phyloP scores from a whole-genome alignment of 2,888 invertebrate genomes.

The Ophonus ardosiacus region DNA sequence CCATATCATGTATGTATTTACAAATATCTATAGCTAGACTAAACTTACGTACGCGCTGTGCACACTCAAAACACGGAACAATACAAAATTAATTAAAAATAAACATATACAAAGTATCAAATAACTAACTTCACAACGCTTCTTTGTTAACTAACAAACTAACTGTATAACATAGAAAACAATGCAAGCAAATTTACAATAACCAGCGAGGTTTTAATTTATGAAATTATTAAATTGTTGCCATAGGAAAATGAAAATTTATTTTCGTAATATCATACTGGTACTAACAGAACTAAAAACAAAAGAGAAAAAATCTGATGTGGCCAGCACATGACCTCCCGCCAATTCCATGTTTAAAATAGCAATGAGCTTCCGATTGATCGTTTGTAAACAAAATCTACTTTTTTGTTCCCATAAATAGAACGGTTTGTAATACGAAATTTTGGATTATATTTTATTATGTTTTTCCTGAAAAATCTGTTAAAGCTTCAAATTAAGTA shows the following conservation, averaged over 20 bases:
- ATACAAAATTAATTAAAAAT: conserved; percentile 20
- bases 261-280: no score
- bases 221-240: not conserved
- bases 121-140: not conserved
- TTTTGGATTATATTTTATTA: no score
- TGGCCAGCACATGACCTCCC: no score
- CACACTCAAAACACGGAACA: not conserved
- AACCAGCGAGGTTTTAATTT: not conserved
- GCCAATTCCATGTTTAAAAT: no score
- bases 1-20: not conserved
- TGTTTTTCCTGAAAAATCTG: no score
- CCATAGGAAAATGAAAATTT: not conserved
- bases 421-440: no score
- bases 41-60: not conserved
- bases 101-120: conserved; percentile 20
- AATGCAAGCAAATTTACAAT: not conserved
- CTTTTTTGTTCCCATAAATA: no score
- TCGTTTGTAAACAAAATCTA: no score
- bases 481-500: no score
- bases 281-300: no score
- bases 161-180: not conserved
- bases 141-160: not conserved
- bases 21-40: not conserved
- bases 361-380: no score
- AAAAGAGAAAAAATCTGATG: no score